Percentiles rank a stretch among this genome's conserved stretches.
phyloP scores from a whole-genome alignment of 2,888 invertebrate species.

The Aphelenchoides bicaudatus region DNA sequence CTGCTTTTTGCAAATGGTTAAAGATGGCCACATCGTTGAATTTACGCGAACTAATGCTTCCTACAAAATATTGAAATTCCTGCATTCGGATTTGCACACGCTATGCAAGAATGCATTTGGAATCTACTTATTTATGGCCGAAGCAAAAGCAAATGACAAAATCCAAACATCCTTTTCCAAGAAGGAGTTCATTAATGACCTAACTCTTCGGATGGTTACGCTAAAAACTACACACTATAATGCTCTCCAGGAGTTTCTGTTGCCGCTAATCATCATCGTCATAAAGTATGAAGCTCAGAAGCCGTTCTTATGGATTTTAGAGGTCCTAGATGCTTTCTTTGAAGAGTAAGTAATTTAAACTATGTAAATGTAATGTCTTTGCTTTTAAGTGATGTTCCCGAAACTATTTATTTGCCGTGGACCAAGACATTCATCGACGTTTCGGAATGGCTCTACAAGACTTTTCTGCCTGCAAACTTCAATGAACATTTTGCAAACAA shows the following conservation, averaged over 20 bases:
- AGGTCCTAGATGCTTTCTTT: conserved; percentile 11
- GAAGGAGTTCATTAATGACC: neutral
- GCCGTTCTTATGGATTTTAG: conserved; percentile 12
- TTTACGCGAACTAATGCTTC: neutral
- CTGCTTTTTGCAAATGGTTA: neutral
- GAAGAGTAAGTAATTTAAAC: neutral
- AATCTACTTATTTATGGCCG: conserved; percentile 23
- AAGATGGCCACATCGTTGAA: neutral
- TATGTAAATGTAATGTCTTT: neutral
- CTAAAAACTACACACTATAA: conserved; percentile 1
- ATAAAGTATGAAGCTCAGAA: conserved; percentile 6
- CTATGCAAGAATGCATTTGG: conserved; percentile 34
- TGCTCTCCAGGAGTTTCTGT: conserved; percentile 1
- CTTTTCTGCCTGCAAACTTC: conserved; percentile 5
- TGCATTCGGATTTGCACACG: conserved; percentile 25
- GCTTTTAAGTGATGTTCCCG: conserved; percentile 17
- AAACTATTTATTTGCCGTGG: conserved; percentile 12
- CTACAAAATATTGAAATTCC: neutral
- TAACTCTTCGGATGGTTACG: neutral
- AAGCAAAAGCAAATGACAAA: conserved; percentile 3
- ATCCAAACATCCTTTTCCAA: neutral
- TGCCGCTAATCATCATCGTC: conserved; percentile 16
- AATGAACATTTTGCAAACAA: neutral
- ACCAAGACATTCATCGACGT: conserved; percentile 23
- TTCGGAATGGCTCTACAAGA: neutral